Evolutionary conservation across 2,797 vertebrate genomes (phyloP), one percentile per base, ranked within the genome.

Genomic region (Spheniscus humboldti): DNA sequence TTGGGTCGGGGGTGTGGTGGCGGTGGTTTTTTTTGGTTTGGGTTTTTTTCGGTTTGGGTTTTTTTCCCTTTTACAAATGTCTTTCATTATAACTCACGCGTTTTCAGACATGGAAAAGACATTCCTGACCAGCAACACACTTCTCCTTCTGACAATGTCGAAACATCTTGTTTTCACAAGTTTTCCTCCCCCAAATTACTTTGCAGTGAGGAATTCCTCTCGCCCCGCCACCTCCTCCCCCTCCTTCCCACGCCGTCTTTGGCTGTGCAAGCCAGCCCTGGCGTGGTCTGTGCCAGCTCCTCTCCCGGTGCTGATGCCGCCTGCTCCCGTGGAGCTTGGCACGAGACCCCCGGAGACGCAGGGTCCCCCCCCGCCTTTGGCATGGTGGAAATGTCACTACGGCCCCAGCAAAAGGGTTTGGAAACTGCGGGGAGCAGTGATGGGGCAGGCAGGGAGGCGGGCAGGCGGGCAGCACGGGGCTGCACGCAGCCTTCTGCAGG

Each of bases 161-260:
- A 96, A 97, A 96, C 75, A 83, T 91, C 92, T 97, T 97, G 95
- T 96, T 96, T 96, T 96, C 94, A 96, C 96, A 92, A 97, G 88
- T 96, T 94, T 94, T 96, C 96, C 96, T 94, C 89, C 91, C 81
- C 60, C 86, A 92, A 88, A 93, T 96, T 94, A 82, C 88, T 96
- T 59, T 74, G 80, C 92, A 89, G 77, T 92, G 74, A 94, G 86
- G 91, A 94, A 96, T 95, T 97, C 86, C 88, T 91, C 76, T 83
- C 56, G 47, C 24, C 16, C 19, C 3, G 9, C 56, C 57, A 43
- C 80, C 76, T 86, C 92, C 90, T 83, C 72, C 86, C 35, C n/a
- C 84, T 94, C 59, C 89, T 85, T 84, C 92, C 92, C 80, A 68
- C 4, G 1, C 37, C 0, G 48, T 45, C 71, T 57, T 62, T 77